These are phyloP conservation scores for Orthonychiurus folsomi DNA, from an alignment of 2,888 invertebrate genomes.

Conservation along the genomic window DNA sequence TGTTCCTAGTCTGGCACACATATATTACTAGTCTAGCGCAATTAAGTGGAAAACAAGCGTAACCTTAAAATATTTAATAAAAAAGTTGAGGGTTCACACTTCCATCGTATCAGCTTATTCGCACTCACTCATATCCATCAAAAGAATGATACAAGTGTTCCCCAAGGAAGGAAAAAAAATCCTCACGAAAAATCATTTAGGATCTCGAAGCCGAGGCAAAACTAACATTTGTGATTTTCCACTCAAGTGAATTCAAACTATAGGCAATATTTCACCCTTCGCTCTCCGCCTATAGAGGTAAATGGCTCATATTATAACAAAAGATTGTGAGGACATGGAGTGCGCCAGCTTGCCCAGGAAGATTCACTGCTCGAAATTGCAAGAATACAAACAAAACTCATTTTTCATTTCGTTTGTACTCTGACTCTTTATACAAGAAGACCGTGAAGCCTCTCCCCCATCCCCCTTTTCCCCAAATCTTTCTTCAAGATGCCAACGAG, in stretches of 20 bases:
- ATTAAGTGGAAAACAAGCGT: no score
- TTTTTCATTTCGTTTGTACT: constrained; percentile 5
- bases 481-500: not conserved
- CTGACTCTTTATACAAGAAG: constrained; percentile 1
- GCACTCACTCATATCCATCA: no score
- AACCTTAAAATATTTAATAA: no score
- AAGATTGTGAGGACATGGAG: not conserved
- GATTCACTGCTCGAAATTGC: constrained; percentile 7
- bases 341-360: constrained; percentile 2
- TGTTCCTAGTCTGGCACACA: no score
- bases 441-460: no score
- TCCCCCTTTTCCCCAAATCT: not conserved
- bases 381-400: constrained; percentile 7
- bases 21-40: no score
- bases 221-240: not conserved
- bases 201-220: not conserved
- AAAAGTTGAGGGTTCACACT: no score
- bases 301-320: not conserved
- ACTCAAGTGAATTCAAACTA: constrained; percentile 4
- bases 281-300: not conserved
- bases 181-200: not conserved
- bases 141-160: no score
- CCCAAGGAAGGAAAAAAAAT: not conserved
- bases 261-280: constrained; percentile 6
- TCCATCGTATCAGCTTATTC: no score